phyloP scores from a whole-genome alignment of 2,113 vertebrate species.

The Oryzias curvinotus region DNA sequence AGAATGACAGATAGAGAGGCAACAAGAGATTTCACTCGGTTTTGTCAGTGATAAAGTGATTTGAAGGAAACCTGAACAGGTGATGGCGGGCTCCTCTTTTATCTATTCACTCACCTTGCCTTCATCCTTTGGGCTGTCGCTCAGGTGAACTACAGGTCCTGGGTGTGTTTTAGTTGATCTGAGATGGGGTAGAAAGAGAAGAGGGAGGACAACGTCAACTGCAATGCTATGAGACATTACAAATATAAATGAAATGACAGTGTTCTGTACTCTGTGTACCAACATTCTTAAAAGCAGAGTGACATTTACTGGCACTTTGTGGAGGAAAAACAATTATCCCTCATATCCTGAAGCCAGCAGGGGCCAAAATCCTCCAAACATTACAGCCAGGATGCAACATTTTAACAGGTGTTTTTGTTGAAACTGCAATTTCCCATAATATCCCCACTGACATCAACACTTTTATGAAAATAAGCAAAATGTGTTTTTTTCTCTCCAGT shows the following conservation, averaged over 20 bases:
- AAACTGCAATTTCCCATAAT: constrained; percentile 1
- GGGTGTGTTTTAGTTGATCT: constrained; percentile 98
- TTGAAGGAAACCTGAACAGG: constrained; percentile 1
- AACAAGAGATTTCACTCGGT: neutral
- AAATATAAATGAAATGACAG: neutral
- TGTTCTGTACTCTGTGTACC: neutral
- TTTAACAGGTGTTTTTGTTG: constrained; percentile 5
- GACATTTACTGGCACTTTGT: neutral
- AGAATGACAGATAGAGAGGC: neutral
- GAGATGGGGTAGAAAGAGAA: constrained; percentile 42
- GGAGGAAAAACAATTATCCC: neutral
- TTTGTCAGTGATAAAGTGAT: neutral
- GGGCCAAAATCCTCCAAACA: neutral
- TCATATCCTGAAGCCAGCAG: neutral
- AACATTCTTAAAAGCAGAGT: neutral
- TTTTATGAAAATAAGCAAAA: no score
- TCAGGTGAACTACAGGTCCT: constrained; percentile 96
- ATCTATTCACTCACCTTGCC: constrained; percentile 88
- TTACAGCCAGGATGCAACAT: neutral
- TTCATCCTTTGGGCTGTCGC: constrained; percentile 97
- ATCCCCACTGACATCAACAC: neutral
- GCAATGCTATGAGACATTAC: constrained; percentile 1
- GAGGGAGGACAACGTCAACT: constrained; percentile 2
- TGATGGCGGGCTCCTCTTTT: constrained; percentile 8
- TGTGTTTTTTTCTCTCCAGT: no score